These are phyloP conservation scores for Pseudorasbora parva DNA, from an alignment of 2,113 vertebrate species.

Conservation along the genomic window DNA sequence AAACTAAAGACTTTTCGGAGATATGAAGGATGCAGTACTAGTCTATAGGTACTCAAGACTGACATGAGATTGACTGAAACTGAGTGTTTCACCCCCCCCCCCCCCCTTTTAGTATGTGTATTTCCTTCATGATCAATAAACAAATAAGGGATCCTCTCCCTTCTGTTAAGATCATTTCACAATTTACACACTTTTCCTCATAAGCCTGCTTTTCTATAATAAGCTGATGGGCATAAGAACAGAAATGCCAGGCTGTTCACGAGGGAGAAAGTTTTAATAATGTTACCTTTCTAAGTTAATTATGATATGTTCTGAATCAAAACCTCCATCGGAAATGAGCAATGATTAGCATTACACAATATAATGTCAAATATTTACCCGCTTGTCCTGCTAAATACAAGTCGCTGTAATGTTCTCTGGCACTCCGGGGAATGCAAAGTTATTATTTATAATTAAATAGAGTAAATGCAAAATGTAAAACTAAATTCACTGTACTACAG, in stretches of 20 bases:
- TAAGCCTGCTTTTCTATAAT: not conserved
- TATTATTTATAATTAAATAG: constrained; percentile 11
- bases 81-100: no score
- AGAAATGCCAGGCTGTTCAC: not conserved
- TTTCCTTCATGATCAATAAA: not conserved
- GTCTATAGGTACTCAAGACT: no score
- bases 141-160: not conserved
- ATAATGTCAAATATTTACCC: constrained; percentile 13
- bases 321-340: not conserved
- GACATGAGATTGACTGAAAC: no score
- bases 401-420: constrained; percentile 13
- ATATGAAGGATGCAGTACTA: no score
- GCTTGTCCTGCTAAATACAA: constrained; percentile 29
- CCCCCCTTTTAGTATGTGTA: not conserved
- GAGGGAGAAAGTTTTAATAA: constrained; percentile 16
- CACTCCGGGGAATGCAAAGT: constrained; percentile 17
- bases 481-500: not conserved
- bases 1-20: no score
- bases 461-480: not conserved
- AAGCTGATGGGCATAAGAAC: not conserved
- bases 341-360: not conserved
- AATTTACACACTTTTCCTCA: not conserved
- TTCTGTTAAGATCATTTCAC: constrained; percentile 23
- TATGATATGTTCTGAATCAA: not conserved
- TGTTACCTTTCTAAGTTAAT: constrained; percentile 16